Evolutionary conservation across 2,888 invertebrate species (phyloP).

Genomic region (Dolichopus griseipennis): DNA sequence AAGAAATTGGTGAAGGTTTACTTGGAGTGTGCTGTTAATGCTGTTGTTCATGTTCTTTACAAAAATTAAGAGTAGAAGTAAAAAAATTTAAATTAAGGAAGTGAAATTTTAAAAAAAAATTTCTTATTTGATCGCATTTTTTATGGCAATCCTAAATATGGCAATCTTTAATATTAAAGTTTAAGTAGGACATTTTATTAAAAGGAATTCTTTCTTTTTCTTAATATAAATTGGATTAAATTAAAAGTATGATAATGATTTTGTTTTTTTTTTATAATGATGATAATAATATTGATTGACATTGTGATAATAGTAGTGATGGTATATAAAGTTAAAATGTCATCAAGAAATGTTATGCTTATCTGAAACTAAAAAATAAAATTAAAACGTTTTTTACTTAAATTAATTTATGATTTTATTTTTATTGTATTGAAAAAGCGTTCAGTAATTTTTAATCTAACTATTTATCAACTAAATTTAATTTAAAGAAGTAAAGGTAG

Average conservation of each 20-base stretch:
- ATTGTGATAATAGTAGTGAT: too few species aligned
- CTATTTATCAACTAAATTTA: too few species aligned
- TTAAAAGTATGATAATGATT: not conserved
- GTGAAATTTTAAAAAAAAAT: not conserved
- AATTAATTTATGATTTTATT: not conserved
- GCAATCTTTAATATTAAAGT: not conserved
- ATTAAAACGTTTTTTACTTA: not conserved
- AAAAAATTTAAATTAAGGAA: not conserved
- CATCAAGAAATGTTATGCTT: not conserved
- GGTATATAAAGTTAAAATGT: too few species aligned
- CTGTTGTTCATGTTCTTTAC: too few species aligned
- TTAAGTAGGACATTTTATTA: not conserved
- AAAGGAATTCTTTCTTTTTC: not conserved
- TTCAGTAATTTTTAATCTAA: too few species aligned
- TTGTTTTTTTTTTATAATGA: too few species aligned
- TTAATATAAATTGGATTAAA: not conserved
- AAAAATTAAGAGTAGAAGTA: not conserved
- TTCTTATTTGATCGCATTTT: not conserved
- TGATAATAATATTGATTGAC: too few species aligned
- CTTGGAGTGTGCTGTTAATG: too few species aligned
- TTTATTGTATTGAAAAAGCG: not conserved
- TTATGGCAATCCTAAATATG: not conserved
- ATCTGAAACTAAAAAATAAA: not conserved
- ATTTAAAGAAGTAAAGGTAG: too few species aligned
- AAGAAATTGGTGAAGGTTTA: too few species aligned